Conservation (phyloP, 2,797 vertebrate species). For the Orestias chungarensis region DNA sequence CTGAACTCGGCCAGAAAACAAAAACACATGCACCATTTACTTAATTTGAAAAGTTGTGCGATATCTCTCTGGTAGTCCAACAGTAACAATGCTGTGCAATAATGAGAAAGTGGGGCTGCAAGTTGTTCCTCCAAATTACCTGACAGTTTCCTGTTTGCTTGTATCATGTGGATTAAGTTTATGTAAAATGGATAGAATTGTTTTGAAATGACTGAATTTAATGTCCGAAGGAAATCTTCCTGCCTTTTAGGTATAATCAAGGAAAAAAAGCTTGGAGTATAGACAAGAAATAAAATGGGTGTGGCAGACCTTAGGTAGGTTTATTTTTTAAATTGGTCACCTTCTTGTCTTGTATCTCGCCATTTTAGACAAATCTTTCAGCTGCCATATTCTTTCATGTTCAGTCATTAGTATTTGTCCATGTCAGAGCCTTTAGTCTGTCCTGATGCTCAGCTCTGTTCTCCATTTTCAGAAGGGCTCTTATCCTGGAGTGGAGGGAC, state of each 20-base stretch:
- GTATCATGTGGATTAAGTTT: background rate
- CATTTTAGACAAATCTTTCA: background rate
- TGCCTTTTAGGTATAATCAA: background rate
- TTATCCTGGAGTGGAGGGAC: conserved; percentile 24
- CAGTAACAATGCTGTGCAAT: background rate
- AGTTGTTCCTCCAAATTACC: background rate
- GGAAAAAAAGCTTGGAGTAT: conserved; percentile 12
- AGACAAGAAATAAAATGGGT: background rate
- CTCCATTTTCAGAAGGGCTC: conserved; percentile 12
- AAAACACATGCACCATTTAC: background rate
- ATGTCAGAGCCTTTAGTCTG: background rate
- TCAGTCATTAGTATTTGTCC: background rate
- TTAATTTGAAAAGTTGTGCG: background rate
- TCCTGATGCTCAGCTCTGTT: conserved; percentile 8
- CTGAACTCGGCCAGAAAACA: conserved; percentile 13
- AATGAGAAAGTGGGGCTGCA: background rate
- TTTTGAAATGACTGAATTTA: conserved; percentile 14
- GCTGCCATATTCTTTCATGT: background rate
- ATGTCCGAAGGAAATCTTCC: background rate
- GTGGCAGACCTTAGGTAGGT: background rate
- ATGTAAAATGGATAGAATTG: conserved; percentile 2
- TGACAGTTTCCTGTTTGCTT: conserved; percentile 5
- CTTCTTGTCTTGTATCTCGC: conserved; percentile 2
- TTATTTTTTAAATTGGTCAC: background rate
- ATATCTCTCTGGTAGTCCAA: background rate